Evolutionary conservation across 2,888 invertebrate genomes (phyloP), one percentile per base, ranked within the genome.

Genomic region (Andricus quercusramuli): DNA sequence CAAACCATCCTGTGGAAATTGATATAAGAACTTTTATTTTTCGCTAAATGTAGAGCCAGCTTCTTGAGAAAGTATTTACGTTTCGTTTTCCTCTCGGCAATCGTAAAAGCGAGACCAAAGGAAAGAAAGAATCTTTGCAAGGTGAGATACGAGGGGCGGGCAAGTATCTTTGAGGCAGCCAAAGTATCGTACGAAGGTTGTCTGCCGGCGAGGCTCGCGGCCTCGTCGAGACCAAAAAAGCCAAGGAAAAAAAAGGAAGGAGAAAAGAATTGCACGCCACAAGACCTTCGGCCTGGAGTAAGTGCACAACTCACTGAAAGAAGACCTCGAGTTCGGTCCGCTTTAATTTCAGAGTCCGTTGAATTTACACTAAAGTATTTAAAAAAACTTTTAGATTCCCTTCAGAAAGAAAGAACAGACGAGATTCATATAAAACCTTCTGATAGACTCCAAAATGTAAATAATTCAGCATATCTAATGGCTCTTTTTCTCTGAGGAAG

Each of bases 191-290:
- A 85, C 86, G 91, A 91, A 91, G 91, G 91, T 91, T 91, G 91
- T 91, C 90, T 90, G 89, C 88, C 85, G 86, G 86, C 87, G 88
- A 87, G 90, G 87, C 88, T 87, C 88, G 89, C 89, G 91, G 88
- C 90, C 91, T 90, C 90, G 88, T 87, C 66, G 79, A 78, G 81
- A 78, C 80, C 82, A 76, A 80, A 87, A 88, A 88, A 87, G 85
- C 78, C 78, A 81, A 83, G 80, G 79, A 82, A 83, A 80, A 82
- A 86, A 83, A 86, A 86, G 68, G 84, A 85, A 81, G 86, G 80
- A 85, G 64, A 83, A 88, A 86, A 87, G 86, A 86, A 87, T 88
- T 86, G 87, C 86, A 82, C 83, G 83, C 83, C 81, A 81, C 79
- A 82, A 82, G 84, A 86, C 83, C 82, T 80, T 68, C 76, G 81